Evolutionary conservation across 2,888 invertebrate genomes (phyloP), one percentile per base, ranked within the genome.

Genomic region (Platynereis dumerilii): DNA sequence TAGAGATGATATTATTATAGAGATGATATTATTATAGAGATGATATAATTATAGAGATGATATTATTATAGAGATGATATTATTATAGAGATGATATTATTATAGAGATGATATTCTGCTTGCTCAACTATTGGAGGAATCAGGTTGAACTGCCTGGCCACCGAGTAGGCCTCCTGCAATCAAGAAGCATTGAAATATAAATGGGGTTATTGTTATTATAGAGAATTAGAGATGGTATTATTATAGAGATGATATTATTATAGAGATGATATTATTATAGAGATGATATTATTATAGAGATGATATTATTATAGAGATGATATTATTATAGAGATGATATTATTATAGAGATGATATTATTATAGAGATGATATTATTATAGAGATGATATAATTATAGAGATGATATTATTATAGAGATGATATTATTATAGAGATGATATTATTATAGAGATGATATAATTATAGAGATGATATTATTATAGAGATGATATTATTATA

Each of bases 41-140:
- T 97, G 95, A 83, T 97, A 97, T 80, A 2, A 52, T 22, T 22
- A 5, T 17, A 10, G 53, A 58, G 22, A 26, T 42, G 44, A 17
- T 42, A 42, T 42, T 42, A 42, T 42, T 12, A 42, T 42, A 42
- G 10, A 42, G 10, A 42, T 42, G 17, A 42, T 42, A 42, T 42
- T 10, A 42, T 42, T 42, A 42, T 42, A 42, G 17, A 12, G 42
- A n/a, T n/a, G n/a, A n/a, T n/a, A n/a, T n/a, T n/a, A 10, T 42
- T 42, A 42, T 42, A 96, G 90, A 96, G 92, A 84, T 97, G 95
- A 83, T 97, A 97, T 80, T 97, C 97, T 15, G 95, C 91, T 85
- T 97, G 96, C 84, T 97, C 97, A 1, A 94, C 92, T 70, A 96
- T 94, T 22, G 97, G 97, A 2, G 96, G 96, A 63, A 96, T 92